Evolutionary conservation across 2,888 invertebrate genomes (phyloP).

Genomic region (Lobophora halterata): DNA sequence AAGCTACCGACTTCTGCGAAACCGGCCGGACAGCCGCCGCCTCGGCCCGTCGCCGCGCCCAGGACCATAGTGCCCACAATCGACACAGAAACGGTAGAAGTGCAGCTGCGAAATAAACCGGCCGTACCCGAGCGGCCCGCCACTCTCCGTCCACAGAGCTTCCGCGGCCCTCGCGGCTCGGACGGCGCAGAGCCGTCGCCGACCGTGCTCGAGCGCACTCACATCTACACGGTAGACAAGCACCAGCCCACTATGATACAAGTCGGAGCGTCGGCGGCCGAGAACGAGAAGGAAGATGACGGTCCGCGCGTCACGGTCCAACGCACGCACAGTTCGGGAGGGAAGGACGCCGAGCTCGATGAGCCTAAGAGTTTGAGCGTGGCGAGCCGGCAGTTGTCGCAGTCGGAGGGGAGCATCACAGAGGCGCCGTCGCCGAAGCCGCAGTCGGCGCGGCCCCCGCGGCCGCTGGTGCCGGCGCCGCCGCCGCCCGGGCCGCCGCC

Average conservation of each 20-base stretch:
- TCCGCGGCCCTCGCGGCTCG: slow-evolving; percentile 61
- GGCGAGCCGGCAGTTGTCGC: slow-evolving; percentile 73
- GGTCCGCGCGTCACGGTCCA: slow-evolving; percentile 60
- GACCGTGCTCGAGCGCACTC: slow-evolving; percentile 83
- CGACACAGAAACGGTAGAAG: slow-evolving; percentile 54
- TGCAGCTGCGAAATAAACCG: slow-evolving; percentile 85
- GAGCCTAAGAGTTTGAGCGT: slow-evolving; percentile 57
- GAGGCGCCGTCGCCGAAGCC: slow-evolving; percentile 69
- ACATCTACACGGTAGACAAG: slow-evolving; percentile 87
- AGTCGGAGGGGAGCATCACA: slow-evolving; percentile 83
- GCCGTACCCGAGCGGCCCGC: slow-evolving; percentile 91
- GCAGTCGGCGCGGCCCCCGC: slow-evolving; percentile 55
- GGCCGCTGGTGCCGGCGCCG: slow-evolving; percentile 56
- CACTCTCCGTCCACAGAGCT: slow-evolving; percentile 82
- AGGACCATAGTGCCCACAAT: slow-evolving; percentile 55
- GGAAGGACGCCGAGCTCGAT: slow-evolving; percentile 67
- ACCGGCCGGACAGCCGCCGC: slow-evolving; percentile 79
- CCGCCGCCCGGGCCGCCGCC: slow-evolving; percentile 49
- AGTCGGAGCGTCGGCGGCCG: slow-evolving; percentile 57
- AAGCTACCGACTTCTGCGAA: slow-evolving; percentile 46
- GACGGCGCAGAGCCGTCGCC: slow-evolving; percentile 50
- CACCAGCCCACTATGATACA: slow-evolving; percentile 87
- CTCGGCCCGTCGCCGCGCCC: slow-evolving; percentile 73
- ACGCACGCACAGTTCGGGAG: slow-evolving; percentile 71
- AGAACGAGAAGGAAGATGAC: slow-evolving; percentile 41